Evolutionary conservation across 2,888 invertebrate species (phyloP).

Genomic region (Abrostola triplasia): DNA sequence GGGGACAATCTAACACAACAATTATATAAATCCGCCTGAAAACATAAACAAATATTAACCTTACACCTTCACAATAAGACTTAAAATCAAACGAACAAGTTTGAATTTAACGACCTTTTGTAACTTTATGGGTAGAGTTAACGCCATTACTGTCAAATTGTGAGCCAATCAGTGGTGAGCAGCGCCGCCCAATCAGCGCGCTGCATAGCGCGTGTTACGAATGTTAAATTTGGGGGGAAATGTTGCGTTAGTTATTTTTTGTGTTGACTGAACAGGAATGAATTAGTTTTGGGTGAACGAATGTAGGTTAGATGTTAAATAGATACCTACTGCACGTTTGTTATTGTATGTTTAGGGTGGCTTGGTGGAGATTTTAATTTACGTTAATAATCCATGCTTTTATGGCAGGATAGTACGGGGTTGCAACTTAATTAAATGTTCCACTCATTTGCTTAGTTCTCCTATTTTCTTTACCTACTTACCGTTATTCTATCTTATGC

Average conservation of each 20-base stretch:
- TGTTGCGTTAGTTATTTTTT: constrained; percentile 82
- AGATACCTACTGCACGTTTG: constrained; percentile 38
- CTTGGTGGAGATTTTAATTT: not conserved
- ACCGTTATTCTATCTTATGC: no score
- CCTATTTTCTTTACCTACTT: no score
- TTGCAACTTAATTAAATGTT: not conserved
- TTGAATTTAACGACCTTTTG: constrained; percentile 49
- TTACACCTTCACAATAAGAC: constrained; percentile 16
- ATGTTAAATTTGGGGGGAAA: constrained; percentile 84
- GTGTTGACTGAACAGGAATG: constrained; percentile 63
- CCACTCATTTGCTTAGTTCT: no score
- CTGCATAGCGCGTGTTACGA: constrained; percentile 77
- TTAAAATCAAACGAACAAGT: constrained; percentile 23
- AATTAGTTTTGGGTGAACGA: constrained; percentile 66
- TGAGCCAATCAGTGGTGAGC: constrained; percentile 81
- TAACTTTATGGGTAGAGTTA: constrained; percentile 67
- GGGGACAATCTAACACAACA: constrained; percentile 65
- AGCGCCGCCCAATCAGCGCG: constrained; percentile 78
- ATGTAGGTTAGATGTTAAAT: constrained; percentile 50
- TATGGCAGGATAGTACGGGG: not conserved
- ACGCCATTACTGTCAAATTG: constrained; percentile 88
- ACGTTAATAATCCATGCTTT: not conserved
- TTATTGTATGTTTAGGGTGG: constrained; percentile 18
- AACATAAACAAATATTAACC: constrained; percentile 26
- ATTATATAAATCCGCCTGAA: constrained; percentile 29